Evolutionary conservation across 2,797 vertebrate species (phyloP).

Genomic region (Alauda arvensis): DNA sequence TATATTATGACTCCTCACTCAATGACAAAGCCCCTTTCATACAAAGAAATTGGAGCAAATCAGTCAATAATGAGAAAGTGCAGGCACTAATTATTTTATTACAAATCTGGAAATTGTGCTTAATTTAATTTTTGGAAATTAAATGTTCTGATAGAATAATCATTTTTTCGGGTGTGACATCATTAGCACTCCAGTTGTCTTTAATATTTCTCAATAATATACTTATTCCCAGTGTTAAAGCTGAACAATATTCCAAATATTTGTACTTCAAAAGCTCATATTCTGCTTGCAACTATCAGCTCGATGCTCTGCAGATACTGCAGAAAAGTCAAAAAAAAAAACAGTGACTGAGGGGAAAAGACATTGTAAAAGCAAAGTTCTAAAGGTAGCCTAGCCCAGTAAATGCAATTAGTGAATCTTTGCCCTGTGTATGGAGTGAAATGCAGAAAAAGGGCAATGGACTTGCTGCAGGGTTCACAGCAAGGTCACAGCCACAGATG

Average conservation of each 20-base stretch:
- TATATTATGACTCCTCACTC: constrained; percentile 33
- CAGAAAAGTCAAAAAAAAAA: not conserved
- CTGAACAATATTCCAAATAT: not conserved
- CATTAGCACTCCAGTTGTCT: constrained; percentile 18
- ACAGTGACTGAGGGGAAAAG: not conserved
- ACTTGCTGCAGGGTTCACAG: constrained; percentile 39
- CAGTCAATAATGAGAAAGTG: constrained; percentile 14
- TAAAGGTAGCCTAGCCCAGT: not conserved
- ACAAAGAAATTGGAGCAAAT: constrained; percentile 24
- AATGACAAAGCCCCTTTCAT: constrained; percentile 15
- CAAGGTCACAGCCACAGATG: constrained; percentile 45
- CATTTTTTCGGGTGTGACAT: constrained; percentile 18
- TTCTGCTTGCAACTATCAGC: not conserved
- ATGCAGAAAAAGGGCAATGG: not conserved
- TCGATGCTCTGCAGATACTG: constrained; percentile 31
- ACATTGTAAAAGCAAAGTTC: not conserved
- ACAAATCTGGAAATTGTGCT: constrained; percentile 27
- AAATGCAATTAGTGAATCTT: not conserved
- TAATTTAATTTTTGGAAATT: constrained; percentile 37
- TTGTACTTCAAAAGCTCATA: constrained; percentile 5
- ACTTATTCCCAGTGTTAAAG: not conserved
- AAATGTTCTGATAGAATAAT: constrained; percentile 21
- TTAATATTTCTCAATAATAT: not conserved
- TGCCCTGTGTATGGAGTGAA: not conserved
- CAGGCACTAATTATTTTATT: constrained; percentile 52